Percentiles rank a stretch among this genome's conserved stretches.
Evolutionary conservation across 2,113 vertebrate genomes (phyloP).

Genomic region (Carettochelys insculpta): DNA sequence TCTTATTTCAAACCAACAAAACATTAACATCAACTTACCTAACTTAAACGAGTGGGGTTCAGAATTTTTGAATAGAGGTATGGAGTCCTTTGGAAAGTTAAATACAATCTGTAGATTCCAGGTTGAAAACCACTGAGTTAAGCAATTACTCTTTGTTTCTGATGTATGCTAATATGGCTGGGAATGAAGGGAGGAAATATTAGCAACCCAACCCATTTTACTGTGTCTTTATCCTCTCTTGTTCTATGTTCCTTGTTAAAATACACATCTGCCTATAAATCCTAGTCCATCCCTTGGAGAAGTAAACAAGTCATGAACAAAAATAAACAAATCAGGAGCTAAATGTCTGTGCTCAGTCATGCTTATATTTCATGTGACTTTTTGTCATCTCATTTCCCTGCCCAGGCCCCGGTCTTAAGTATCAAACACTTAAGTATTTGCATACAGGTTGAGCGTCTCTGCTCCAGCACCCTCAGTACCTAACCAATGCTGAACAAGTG

Average conservation of each 20-base stretch:
- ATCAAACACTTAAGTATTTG: not conserved
- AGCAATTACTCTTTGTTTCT: not conserved
- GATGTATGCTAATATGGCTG: not conserved
- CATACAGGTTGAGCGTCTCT: no score
- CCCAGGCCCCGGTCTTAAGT: not conserved
- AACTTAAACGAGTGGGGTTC: not conserved
- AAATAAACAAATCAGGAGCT: not conserved
- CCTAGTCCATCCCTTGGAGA: not conserved
- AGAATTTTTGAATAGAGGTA: no score
- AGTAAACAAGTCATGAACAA: not conserved
- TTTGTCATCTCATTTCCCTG: not conserved
- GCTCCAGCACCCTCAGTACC: no score
- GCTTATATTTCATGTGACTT: not conserved
- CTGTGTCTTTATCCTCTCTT: not conserved
- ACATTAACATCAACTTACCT: not conserved
- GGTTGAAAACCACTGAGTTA: not conserved
- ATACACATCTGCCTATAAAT: not conserved
- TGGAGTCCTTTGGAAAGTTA: no score
- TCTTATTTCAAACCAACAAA: not conserved
- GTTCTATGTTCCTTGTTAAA: not conserved
- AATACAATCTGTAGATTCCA: not conserved
- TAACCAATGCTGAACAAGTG: no score
- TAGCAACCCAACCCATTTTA: not conserved
- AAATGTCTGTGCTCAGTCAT: not conserved
- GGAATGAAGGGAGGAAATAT: not conserved